Percentiles rank a stretch among this genome's conserved stretches.
Evolutionary conservation across 2,797 vertebrate species (phyloP).

Genomic region (Molossus molossus): DNA sequence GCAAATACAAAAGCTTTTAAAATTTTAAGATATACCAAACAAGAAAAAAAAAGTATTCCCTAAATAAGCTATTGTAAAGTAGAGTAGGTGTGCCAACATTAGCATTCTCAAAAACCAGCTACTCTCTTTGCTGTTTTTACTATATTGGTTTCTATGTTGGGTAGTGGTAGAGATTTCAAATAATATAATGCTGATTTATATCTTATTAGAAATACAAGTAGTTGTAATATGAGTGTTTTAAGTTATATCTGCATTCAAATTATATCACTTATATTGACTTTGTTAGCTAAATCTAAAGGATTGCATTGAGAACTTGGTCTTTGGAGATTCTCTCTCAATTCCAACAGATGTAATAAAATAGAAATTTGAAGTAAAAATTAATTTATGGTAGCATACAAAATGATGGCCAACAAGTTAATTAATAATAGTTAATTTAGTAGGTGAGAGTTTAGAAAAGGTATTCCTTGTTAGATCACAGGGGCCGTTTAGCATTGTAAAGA

Average conservation of each 20-base stretch:
- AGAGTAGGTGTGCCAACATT: not conserved
- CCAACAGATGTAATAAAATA: not conserved
- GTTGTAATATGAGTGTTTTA: not conserved
- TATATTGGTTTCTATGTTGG: not conserved
- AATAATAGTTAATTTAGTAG: constrained; percentile 36
- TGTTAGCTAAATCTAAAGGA: constrained; percentile 37
- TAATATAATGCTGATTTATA: constrained; percentile 28
- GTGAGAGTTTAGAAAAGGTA: not conserved
- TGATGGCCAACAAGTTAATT: not conserved
- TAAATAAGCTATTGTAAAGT: constrained; percentile 2
- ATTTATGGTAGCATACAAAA: not conserved
- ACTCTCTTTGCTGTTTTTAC: not conserved
- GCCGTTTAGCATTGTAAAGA: not conserved
- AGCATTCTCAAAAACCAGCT: not conserved
- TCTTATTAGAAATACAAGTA: not conserved
- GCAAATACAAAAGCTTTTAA: constrained; percentile 16
- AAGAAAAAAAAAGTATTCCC: not conserved
- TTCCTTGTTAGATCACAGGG: not conserved
- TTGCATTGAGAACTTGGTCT: not conserved
- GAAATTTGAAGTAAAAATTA: constrained; percentile 34
- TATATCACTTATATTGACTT: not conserved
- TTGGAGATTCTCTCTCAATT: constrained; percentile 35
- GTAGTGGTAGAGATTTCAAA: not conserved
- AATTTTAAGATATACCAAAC: constrained; percentile 32
- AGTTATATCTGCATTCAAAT: not conserved